phyloP scores from a whole-genome alignment of 2,797 vertebrate genomes.

The Pipistrellus kuhlii region DNA sequence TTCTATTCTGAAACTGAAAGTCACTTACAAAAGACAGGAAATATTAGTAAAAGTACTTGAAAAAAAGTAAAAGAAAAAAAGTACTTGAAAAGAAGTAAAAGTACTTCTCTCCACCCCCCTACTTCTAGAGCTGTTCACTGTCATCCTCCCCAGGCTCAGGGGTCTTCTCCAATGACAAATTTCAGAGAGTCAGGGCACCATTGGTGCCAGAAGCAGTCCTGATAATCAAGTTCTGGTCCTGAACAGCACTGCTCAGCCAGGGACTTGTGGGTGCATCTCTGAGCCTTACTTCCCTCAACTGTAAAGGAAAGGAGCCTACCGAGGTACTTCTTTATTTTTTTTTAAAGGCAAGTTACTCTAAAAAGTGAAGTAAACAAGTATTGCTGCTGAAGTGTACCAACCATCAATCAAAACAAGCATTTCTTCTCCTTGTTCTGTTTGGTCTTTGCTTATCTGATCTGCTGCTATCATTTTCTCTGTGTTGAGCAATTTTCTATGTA shows the following conservation, averaged over 20 bases:
- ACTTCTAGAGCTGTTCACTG: not conserved
- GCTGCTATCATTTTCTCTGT: not conserved
- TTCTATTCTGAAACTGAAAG: not conserved
- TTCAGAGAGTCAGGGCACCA: not conserved
- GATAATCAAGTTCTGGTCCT: not conserved
- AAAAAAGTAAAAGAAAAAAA: not conserved
- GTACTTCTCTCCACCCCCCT: not conserved
- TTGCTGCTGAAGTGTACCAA: not conserved
- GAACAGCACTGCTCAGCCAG: not conserved
- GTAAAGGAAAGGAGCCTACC: not conserved
- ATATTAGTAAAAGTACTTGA: not conserved
- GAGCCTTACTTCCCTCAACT: not conserved
- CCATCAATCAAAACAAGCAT: conserved; percentile 26
- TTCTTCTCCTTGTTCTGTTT: conserved; percentile 17
- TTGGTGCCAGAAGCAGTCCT: not conserved
- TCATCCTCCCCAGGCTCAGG: not conserved
- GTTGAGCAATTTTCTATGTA: conserved; percentile 7
- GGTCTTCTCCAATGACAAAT: not conserved
- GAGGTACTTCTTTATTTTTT: not conserved
- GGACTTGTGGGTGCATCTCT: not conserved
- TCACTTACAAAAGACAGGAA: not conserved
- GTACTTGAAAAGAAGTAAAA: not conserved
- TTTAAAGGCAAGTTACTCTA: not conserved
- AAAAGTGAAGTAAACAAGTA: not conserved
- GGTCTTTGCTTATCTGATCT: conserved; percentile 38